Evolutionary conservation across 2,113 vertebrate genomes (phyloP), one percentile per base, ranked within the genome.

Genomic region (Ptilorrhoa leucosticta): DNA sequence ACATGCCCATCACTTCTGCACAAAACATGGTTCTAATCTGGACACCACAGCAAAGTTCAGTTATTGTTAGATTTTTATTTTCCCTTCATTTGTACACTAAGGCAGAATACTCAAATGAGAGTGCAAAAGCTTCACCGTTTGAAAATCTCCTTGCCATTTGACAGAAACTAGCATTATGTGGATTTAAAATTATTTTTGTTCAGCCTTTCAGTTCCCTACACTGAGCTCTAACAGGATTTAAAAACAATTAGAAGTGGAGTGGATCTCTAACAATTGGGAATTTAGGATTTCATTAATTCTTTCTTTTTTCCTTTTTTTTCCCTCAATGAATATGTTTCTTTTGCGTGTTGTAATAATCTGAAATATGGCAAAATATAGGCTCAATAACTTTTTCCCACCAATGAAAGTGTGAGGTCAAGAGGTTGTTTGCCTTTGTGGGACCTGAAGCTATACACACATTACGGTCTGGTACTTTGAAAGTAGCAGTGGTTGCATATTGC

Each of bases 1-100:
- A 91, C 94, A 95, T 70, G 97, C 96, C 96, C 96, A 97, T 97
- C 96, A 93, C 96, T 89, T 92, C 89, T 63, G 47, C 58, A 75
- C 31, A 56, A 73, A 94, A 58, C 45, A 22, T 47, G 90, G 92
- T 68, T 95, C 84, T 93, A 87, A 76, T 92, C 89, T 33, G 70
- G 87, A 83, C 86, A 86, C 54, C 7, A n/a, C 2, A 13, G 79
- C 76, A 86, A 83, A 75, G 76, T 87, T 65, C 61, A 45, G 11
- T 76, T 90, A 69, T 72, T 71, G 72, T 35, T n/a, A 65, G 19
- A 17, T 51, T 58, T 87, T 63, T 48, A 26, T 94, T 87, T 87
- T 83, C 37, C 23, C 45, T 89, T 88, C 23, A 22, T 73, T 92
- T 71, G 21, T 84, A 57, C 68, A 75, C 19, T 37, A 28, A 50